Conservation (phyloP, 1,140 invertebrate species). For the Phenacoccus solenopsis region DNA sequence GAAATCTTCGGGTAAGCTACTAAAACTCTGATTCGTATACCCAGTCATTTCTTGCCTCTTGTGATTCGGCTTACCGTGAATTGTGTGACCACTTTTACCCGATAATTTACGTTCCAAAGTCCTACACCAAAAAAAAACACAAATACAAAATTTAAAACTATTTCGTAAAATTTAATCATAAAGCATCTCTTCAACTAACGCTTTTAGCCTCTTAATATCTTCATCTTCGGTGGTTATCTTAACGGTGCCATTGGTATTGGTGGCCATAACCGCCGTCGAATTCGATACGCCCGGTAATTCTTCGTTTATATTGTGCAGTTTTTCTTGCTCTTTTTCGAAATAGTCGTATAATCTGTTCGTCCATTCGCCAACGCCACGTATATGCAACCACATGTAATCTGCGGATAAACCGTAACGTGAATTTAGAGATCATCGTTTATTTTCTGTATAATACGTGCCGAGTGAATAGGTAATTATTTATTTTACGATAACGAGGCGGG, state of each 20-base stretch:
- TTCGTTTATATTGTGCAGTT: slow-evolving; percentile 47
- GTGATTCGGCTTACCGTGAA: slow-evolving; percentile 35
- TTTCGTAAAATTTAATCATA: no score
- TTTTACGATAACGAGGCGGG: no score
- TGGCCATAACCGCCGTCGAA: slow-evolving; percentile 28
- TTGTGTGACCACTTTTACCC: slow-evolving; percentile 37
- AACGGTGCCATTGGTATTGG: slow-evolving; percentile 29
- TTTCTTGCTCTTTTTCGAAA: slow-evolving; percentile 67
- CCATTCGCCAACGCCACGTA: slow-evolving; percentile 88
- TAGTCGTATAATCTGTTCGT: slow-evolving; percentile 79
- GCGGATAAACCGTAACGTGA: slow-evolving; percentile 24
- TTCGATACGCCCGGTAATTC: slow-evolving; percentile 32
- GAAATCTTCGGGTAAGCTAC: slow-evolving; percentile 29
- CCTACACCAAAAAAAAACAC: slow-evolving; percentile 20
- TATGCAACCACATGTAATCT: slow-evolving; percentile 88
- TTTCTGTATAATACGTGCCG: no score
- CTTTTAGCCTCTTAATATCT: slow-evolving; percentile 19
- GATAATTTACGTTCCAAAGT: slow-evolving; percentile 40
- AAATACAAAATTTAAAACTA: no score
- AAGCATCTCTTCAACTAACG: slow-evolving; percentile 5
- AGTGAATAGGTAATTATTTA: no score
- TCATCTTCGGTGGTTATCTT: slow-evolving; percentile 25
- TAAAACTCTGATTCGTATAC: slow-evolving; percentile 44
- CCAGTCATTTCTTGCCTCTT: slow-evolving; percentile 30
- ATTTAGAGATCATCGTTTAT: no score